Evolutionary conservation across 2,888 invertebrate species (phyloP).

Genomic region (Pterobdella sp.): DNA sequence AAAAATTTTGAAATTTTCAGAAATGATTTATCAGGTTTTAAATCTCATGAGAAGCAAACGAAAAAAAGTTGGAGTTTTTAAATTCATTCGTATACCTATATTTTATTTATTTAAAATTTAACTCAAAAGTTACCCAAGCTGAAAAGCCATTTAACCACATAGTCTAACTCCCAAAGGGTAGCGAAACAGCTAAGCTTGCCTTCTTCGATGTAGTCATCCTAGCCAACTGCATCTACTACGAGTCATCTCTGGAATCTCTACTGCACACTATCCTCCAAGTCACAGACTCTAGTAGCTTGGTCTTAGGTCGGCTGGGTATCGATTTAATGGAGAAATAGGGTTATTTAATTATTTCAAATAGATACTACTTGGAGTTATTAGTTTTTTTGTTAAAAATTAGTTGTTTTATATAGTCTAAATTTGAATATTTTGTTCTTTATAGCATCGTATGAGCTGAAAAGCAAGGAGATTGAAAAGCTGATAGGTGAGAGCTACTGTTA

Average conservation of each 20-base stretch:
- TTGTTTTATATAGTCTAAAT: not conserved
- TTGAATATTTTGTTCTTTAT: slow-evolving; percentile 55
- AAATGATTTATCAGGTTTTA: not conserved
- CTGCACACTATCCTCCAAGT: slow-evolving; percentile 57
- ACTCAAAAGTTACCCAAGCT: no score
- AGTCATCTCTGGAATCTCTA: slow-evolving; percentile 53
- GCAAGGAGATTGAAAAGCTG: slow-evolving; percentile 42
- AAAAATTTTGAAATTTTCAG: not conserved
- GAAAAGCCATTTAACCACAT: no score
- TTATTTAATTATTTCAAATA: no score
- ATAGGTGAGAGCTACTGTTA: slow-evolving; percentile 50
- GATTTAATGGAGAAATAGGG: no score
- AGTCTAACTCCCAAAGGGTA: no score
- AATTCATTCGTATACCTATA: not conserved
- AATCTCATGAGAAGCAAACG: not conserved
- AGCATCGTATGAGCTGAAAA: slow-evolving; percentile 64
- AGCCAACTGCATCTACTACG: slow-evolving; percentile 55
- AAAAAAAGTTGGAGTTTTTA: not conserved
- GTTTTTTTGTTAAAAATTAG: not conserved
- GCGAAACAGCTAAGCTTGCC: no score
- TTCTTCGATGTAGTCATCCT: slow-evolving; percentile 48
- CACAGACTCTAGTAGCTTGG: slow-evolving; percentile 48
- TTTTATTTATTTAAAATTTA: no score
- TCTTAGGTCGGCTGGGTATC: not conserved
- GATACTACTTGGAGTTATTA: no score